Evolutionary conservation across 2,113 vertebrate species (phyloP).

Genomic region (Chaetodon auriga): DNA sequence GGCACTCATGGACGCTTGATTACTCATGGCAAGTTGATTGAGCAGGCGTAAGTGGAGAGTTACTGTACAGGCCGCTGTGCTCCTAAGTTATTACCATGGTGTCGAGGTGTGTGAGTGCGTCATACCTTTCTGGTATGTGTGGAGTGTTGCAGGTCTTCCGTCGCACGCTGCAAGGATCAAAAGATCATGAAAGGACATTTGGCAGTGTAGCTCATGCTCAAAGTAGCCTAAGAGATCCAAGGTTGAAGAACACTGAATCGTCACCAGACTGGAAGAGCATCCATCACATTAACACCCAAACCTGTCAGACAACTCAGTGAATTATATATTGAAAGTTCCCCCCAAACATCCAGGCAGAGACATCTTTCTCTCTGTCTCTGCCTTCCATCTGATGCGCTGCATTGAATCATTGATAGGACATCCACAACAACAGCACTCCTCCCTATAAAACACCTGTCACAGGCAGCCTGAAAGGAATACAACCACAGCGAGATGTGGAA

Average conservation of each 20-base stretch:
- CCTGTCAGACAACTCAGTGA: constrained; percentile 78
- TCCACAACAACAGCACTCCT: constrained; percentile 78
- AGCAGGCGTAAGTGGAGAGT: constrained; percentile 13
- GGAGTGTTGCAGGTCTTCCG: background rate
- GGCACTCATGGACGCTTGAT: constrained; percentile 30
- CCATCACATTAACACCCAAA: constrained; percentile 67
- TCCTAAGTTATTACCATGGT: constrained; percentile 8
- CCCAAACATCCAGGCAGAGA: constrained; percentile 69
- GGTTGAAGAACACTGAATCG: constrained; percentile 61
- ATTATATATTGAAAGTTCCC: constrained; percentile 82
- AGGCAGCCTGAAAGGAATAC: constrained; percentile 63
- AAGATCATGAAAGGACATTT: constrained; percentile 60
- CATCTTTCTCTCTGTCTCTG: constrained; percentile 70
- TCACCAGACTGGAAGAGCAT: constrained; percentile 61
- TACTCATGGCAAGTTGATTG: constrained; percentile 31
- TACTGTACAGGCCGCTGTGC: constrained; percentile 26
- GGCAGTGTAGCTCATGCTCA: constrained; percentile 28
- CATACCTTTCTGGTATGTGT: background rate
- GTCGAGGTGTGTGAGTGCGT: background rate
- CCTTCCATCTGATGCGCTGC: constrained; percentile 76
- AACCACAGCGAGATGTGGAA: constrained; percentile 21
- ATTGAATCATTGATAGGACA: constrained; percentile 86
- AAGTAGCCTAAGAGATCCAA: constrained; percentile 52
- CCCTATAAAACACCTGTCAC: constrained; percentile 82
- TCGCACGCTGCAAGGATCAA: constrained; percentile 39